Conservation (phyloP, 2,888 invertebrate species). For the Julus scandinavius region DNA sequence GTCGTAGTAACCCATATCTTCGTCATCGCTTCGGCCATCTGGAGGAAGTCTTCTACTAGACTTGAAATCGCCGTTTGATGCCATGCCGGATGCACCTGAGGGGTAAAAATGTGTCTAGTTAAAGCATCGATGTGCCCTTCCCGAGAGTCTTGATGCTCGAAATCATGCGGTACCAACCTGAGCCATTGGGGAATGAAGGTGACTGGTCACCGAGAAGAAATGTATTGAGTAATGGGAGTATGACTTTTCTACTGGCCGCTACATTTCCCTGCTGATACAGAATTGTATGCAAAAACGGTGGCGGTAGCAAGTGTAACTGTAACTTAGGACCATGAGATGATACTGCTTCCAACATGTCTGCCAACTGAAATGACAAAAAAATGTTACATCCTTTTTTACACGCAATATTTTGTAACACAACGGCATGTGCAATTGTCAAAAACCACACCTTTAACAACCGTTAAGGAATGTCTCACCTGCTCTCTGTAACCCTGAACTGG, state of each 20-base stretch:
- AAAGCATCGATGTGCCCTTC: not conserved
- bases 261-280: conserved; percentile 58
- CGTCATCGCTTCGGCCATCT: conserved; percentile 52
- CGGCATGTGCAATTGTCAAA: too few relatives aligned
- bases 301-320: not conserved
- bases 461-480: conserved; percentile 54
- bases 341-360: conserved; percentile 50
- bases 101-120: not conserved
- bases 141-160: too few relatives aligned
- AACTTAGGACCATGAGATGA: conserved; percentile 48
- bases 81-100: conserved; percentile 10
- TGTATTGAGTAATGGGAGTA: conserved; percentile 59
- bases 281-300: conserved; percentile 35
- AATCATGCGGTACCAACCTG: not conserved
- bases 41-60: conserved; percentile 31
- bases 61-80: conserved; percentile 26
- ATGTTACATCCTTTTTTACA: too few relatives aligned
- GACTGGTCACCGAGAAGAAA: conserved; percentile 53
- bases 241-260: conserved; percentile 60
- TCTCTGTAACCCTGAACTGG: conserved; percentile 54
- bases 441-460: not conserved
- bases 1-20: conserved; percentile 54
- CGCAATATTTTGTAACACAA: too few relatives aligned
- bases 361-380: conserved; percentile 17
- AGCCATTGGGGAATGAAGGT: conserved; percentile 33